phyloP scores from a whole-genome alignment of 64 coral and sea anemone genomes.

The Catalaphyllia jardinei region DNA sequence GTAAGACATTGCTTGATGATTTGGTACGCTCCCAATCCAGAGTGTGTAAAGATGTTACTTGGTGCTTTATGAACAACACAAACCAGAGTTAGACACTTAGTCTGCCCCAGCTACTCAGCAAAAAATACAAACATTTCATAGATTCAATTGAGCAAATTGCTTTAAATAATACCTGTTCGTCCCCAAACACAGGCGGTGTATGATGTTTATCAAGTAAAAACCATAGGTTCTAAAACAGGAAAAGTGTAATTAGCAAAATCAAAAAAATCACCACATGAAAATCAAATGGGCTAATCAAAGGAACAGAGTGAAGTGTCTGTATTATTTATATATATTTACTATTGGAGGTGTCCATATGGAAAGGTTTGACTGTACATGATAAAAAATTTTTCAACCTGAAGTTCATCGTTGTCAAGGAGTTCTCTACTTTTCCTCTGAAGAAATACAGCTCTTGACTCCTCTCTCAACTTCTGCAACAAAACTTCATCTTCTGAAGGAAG shows the following conservation, averaged over 20 bases:
- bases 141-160: neutral
- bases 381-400: slow-evolving; percentile 57
- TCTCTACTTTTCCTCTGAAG: slow-evolving; percentile 97
- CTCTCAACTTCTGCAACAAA: slow-evolving; percentile 88
- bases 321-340: neutral
- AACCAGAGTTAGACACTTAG: too few relatives aligned
- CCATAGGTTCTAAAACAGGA: slow-evolving; percentile 83
- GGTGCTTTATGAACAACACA: too few relatives aligned
- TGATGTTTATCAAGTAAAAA: slow-evolving; percentile 99
- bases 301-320: too few relatives aligned
- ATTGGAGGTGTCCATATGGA: neutral
- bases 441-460: slow-evolving; percentile 96
- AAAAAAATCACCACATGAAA: too few relatives aligned
- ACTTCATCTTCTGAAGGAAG: slow-evolving; percentile 97
- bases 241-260: too few relatives aligned
- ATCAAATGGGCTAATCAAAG: too few relatives aligned
- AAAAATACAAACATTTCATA: too few relatives aligned
- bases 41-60: too few relatives aligned
- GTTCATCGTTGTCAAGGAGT: slow-evolving; percentile 95
- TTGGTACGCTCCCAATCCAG: too few relatives aligned
- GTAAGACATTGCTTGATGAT: too few relatives aligned
- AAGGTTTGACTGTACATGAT: neutral
- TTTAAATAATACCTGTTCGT: slow-evolving; percentile 80
- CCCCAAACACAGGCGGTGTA: slow-evolving; percentile 81
- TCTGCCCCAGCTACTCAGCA: too few relatives aligned